These are phyloP conservation scores for Oscheius sp. DNA, from an alignment of 1,140 invertebrate genomes.

Conservation along the genomic window DNA sequence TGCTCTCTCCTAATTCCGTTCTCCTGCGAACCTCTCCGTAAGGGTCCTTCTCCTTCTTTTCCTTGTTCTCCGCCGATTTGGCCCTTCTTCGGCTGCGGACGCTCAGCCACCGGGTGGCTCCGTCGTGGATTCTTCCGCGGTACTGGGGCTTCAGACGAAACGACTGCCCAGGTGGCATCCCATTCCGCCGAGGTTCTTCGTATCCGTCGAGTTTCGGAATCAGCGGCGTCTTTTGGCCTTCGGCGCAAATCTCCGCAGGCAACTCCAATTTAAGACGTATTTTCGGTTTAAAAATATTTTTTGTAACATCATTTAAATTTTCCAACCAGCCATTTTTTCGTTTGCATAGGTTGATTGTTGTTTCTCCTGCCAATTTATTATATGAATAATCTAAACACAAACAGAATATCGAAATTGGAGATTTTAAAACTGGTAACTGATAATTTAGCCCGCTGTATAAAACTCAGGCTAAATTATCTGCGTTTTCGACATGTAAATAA, in stretches of 20 bases:
- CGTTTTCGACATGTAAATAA: no score
- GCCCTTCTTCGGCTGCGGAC: slow-evolving; percentile 3
- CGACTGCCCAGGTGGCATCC: slow-evolving; percentile 41
- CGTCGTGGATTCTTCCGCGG: slow-evolving; percentile 44
- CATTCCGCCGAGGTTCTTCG: slow-evolving; percentile 22
- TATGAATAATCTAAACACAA: no score
- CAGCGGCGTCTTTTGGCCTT: background rate
- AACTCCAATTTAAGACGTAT: background rate
- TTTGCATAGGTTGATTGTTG: no score
- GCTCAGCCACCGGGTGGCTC: slow-evolving; percentile 2
- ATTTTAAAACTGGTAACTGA: no score
- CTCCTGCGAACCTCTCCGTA: slow-evolving; percentile 7
- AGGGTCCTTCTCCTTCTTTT: background rate
- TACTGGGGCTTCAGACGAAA: slow-evolving; percentile 51
- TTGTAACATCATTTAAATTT: no score
- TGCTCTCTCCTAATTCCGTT: background rate
- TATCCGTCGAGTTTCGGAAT: background rate
- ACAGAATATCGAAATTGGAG: no score
- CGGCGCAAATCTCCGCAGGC: slow-evolving; percentile 8
- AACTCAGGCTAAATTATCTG: no score
- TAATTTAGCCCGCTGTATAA: no score
- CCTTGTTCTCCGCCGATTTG: background rate
- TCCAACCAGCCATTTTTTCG: no score
- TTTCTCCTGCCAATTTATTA: no score
- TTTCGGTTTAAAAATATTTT: no score